phyloP scores from a whole-genome alignment of 2,113 vertebrate genomes.

The Hypanus sabinus region DNA sequence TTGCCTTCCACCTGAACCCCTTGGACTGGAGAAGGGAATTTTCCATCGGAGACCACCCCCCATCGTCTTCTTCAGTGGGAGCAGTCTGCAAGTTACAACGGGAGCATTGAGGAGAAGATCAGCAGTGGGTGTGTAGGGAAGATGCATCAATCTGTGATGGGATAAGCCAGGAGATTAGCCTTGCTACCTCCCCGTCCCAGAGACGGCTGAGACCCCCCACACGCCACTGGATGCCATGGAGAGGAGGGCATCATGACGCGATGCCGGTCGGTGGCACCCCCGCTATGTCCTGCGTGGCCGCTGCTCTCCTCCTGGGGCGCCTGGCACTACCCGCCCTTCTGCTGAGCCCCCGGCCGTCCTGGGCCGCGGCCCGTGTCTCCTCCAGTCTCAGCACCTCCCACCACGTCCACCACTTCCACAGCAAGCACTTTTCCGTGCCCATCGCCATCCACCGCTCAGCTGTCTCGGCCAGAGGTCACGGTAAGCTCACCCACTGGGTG shows the following conservation, averaged over 20 bases:
- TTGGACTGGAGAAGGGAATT: no score
- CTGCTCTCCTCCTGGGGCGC: conserved; percentile 39
- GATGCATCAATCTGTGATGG: neutral
- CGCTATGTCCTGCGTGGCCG: conserved; percentile 38
- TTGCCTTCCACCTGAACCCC: no score
- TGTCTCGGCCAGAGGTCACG: conserved; percentile 83
- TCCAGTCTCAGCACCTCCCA: conserved; percentile 90
- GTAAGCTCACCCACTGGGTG: conserved; percentile 58
- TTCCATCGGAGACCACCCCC: conserved; percentile 14
- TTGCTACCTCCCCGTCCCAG: conserved; percentile 33
- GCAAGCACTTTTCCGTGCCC: conserved; percentile 81
- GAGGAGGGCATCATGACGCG: neutral
- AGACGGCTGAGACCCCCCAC: conserved; percentile 39
- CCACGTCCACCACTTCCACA: conserved; percentile 92
- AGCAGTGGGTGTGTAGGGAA: neutral
- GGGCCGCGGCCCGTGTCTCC: conserved; percentile 76
- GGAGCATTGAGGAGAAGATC: no score
- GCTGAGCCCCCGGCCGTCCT: conserved; percentile 58
- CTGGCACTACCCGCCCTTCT: conserved; percentile 57
- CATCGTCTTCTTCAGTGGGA: conserved; percentile 41
- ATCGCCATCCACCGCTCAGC: conserved; percentile 92
- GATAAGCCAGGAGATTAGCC: neutral
- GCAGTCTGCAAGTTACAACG: no score
- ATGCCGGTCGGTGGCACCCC: neutral
- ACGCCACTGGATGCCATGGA: neutral